A percentile compares a stretch with the other conserved stretches of the same genome.
phyloP scores from a whole-genome alignment of 2,888 invertebrate genomes.

The Apamea epomidion region DNA sequence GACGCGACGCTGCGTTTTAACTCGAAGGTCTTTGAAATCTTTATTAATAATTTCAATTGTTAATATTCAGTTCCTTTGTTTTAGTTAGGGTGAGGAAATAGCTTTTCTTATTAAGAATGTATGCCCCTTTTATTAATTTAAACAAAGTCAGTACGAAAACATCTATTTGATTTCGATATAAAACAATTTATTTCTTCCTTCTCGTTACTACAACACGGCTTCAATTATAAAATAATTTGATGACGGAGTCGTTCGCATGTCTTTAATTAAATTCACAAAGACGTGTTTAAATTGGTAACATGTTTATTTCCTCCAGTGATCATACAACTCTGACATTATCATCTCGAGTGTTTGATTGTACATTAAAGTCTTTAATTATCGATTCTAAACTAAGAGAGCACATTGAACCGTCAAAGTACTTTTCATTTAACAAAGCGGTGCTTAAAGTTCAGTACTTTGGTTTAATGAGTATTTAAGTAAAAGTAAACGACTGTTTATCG shows the following conservation, averaged over 20 bases:
- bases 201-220: background rate
- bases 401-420: slow-evolving; percentile 58
- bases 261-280: slow-evolving; percentile 43
- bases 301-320: slow-evolving; percentile 54
- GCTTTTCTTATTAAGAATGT: background rate
- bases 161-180: background rate
- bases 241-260: slow-evolving; percentile 10
- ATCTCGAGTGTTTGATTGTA: slow-evolving; percentile 45
- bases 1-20: slow-evolving; percentile 16
- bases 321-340: slow-evolving; percentile 54
- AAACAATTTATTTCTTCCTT: slow-evolving; percentile 2
- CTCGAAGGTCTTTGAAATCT: slow-evolving; percentile 2
- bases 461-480: slow-evolving; percentile 63
- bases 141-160: background rate
- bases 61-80: slow-evolving; percentile 37
- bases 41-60: slow-evolving; percentile 36
- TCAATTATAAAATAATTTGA: slow-evolving; percentile 32
- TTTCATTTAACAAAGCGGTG: slow-evolving; percentile 57
- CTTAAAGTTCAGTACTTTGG: slow-evolving; percentile 56
- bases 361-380: slow-evolving; percentile 64
- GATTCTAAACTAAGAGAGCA: slow-evolving; percentile 62
- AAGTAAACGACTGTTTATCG: slow-evolving; percentile 59
- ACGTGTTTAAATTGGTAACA: slow-evolving; percentile 38
- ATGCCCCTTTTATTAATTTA: background rate
- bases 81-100: background rate